A percentile compares a stretch with the other conserved stretches of the same genome.
Conservation (phyloP, 2,113 vertebrate species). For the Takifugu bimaculatus region DNA sequence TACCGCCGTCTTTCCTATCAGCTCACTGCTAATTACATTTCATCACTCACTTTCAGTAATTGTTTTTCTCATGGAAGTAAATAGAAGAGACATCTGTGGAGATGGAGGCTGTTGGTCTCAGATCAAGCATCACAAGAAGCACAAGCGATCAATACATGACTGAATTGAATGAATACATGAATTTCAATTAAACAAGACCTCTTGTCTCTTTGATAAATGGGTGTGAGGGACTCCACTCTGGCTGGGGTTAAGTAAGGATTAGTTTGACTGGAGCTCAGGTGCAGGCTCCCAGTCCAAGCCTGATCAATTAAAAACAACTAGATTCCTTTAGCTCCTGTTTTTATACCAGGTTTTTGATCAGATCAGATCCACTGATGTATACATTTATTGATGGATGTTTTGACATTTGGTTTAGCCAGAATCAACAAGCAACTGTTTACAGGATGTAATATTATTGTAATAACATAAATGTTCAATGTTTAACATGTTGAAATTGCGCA, state of each 20-base stretch:
- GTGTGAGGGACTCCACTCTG: slow-evolving; percentile 10
- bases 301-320: background rate
- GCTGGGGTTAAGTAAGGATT: slow-evolving; percentile 9
- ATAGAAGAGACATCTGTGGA: slow-evolving; percentile 1
- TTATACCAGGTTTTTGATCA: background rate
- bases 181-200: slow-evolving; percentile 60
- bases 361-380: slow-evolving; percentile 7
- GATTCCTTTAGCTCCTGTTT: background rate
- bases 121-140: slow-evolving; percentile 29
- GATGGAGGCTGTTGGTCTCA: slow-evolving; percentile 5
- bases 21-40: slow-evolving; percentile 66
- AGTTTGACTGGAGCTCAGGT: background rate
- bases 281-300: background rate
- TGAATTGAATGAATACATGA: slow-evolving; percentile 76
- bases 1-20: slow-evolving; percentile 34
- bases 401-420: slow-evolving; percentile 17
- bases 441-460: background rate
- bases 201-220: slow-evolving; percentile 48
- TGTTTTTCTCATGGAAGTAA: slow-evolving; percentile 16
- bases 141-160: slow-evolving; percentile 69
- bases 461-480: background rate
- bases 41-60: slow-evolving; percentile 69
- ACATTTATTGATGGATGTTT: slow-evolving; percentile 2
- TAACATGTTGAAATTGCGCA: background rate
- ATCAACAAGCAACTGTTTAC: background rate